Conservation (phyloP, 2,797 vertebrate genomes). For the Phyllotis vaccarum region DNA sequence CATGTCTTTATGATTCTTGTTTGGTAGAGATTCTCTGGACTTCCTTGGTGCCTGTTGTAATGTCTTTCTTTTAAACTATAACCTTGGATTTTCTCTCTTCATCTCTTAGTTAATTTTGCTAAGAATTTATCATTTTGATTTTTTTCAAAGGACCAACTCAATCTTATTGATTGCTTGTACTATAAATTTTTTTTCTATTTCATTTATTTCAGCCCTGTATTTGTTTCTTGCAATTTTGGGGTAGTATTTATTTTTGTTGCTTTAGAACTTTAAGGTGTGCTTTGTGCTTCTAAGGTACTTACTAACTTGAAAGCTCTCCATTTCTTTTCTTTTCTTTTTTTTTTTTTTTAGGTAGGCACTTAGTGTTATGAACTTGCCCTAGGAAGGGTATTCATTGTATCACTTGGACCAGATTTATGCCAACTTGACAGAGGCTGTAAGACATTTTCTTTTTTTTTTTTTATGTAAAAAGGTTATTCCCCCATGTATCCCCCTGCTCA, state of each 20-base stretch:
- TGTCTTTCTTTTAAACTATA: neutral
- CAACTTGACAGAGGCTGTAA: neutral
- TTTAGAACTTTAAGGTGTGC: neutral
- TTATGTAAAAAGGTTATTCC: too few relatives aligned
- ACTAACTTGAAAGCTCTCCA: neutral
- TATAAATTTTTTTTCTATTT: neutral
- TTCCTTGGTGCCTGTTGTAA: neutral
- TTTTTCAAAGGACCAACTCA: neutral
- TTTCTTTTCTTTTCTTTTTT: neutral
- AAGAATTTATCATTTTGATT: neutral
- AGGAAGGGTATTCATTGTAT: neutral
- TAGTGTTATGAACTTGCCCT: neutral
- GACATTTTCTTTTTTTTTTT: too few relatives aligned
- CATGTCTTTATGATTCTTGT: neutral
- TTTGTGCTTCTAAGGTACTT: neutral
- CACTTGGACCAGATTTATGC: neutral
- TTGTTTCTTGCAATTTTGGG: neutral
- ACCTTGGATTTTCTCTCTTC: neutral
- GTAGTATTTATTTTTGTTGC: neutral
- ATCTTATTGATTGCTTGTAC: neutral
- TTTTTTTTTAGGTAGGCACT: neutral
- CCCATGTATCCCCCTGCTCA: too few relatives aligned
- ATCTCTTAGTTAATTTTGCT: neutral
- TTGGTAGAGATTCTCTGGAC: neutral
- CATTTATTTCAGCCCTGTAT: neutral